Conservation (phyloP, 53 echinoderm and acorn worm genomes). For the Arbacia lixula region DNA sequence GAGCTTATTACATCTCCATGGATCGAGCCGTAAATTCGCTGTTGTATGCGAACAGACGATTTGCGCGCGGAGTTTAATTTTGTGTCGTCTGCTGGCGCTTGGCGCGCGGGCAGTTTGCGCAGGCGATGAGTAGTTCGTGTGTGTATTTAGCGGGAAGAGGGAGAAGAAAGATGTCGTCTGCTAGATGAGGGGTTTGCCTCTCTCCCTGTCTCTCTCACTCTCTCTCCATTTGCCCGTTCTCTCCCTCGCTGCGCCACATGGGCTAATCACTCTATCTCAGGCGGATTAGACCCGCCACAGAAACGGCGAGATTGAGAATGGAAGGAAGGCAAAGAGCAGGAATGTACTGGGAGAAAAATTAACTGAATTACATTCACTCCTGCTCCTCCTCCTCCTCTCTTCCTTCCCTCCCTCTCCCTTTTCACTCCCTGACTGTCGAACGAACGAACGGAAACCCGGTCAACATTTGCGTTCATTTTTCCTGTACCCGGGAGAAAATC, state of each 20-base stretch:
- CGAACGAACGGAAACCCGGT: slow-evolving; percentile 22
- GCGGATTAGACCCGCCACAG: slow-evolving; percentile 9
- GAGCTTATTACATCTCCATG: slow-evolving; percentile 41
- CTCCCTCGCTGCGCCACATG: slow-evolving; percentile 26
- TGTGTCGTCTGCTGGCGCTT: slow-evolving; percentile 21
- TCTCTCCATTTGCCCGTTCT: too few species aligned
- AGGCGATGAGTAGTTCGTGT: slow-evolving; percentile 31
- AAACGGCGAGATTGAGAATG: slow-evolving; percentile 4
- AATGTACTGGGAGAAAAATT: slow-evolving; percentile 11
- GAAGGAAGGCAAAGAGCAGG: slow-evolving; percentile 11
- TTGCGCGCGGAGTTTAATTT: slow-evolving; percentile 53
- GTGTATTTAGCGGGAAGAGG: slow-evolving; percentile 39
- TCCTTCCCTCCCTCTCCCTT: too few species aligned
- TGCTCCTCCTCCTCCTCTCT: neutral
- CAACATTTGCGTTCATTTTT: slow-evolving; percentile 50
- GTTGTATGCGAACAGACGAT: slow-evolving; percentile 28
- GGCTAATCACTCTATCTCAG: slow-evolving; percentile 48
- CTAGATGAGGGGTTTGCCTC: slow-evolving; percentile 23
- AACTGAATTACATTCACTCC: slow-evolving; percentile 56
- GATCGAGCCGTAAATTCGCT: slow-evolving; percentile 5
- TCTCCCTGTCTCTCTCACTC: too few species aligned
- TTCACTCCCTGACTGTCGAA: slow-evolving; percentile 18
- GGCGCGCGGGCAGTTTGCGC: neutral
- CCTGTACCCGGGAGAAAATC: slow-evolving; percentile 38
- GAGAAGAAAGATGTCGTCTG: slow-evolving; percentile 1